These are phyloP conservation scores for Lipotes vexillifer DNA, from an alignment of 2,113 vertebrate genomes.

Conservation along the genomic window DNA sequence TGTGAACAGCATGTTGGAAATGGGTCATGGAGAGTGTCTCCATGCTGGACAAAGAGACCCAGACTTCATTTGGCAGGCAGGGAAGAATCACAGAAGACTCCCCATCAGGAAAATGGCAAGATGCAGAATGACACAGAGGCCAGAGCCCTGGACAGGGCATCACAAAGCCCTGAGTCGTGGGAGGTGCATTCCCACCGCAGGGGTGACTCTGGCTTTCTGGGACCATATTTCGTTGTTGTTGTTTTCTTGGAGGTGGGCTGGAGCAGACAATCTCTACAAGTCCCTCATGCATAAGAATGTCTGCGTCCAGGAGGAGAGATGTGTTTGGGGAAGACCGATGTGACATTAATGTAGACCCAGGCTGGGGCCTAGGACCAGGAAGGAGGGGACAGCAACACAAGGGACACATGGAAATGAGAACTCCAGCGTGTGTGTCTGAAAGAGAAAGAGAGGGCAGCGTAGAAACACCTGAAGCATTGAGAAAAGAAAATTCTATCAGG, in stretches of 20 bases:
- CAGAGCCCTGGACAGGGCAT: not conserved
- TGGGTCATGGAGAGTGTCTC: conserved; percentile 5
- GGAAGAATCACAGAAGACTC: not conserved
- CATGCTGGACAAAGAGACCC: not conserved
- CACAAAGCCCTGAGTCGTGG: not conserved
- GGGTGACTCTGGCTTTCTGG: not conserved
- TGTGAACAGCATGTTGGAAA: conserved; percentile 8
- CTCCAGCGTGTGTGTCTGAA: not conserved
- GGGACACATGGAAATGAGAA: not conserved
- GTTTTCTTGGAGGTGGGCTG: not conserved
- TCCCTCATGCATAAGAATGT: not conserved
- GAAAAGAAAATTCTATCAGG: not conserved
- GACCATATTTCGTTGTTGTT: not conserved
- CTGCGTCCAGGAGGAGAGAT: not conserved
- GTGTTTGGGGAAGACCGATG: not conserved
- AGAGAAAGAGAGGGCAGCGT: not conserved
- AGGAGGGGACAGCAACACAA: accelerated
- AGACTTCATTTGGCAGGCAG: not conserved
- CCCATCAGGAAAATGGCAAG: not conserved
- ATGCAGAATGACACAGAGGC: not conserved
- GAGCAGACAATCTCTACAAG: not conserved
- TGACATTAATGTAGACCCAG: not conserved
- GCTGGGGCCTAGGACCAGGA: not conserved
- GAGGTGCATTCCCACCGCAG: not conserved
- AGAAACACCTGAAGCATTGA: not conserved